These are phyloP conservation scores for Poeciliopsis paucimaculata DNA, from an alignment of 2,797 vertebrate species.

Conservation along the genomic window DNA sequence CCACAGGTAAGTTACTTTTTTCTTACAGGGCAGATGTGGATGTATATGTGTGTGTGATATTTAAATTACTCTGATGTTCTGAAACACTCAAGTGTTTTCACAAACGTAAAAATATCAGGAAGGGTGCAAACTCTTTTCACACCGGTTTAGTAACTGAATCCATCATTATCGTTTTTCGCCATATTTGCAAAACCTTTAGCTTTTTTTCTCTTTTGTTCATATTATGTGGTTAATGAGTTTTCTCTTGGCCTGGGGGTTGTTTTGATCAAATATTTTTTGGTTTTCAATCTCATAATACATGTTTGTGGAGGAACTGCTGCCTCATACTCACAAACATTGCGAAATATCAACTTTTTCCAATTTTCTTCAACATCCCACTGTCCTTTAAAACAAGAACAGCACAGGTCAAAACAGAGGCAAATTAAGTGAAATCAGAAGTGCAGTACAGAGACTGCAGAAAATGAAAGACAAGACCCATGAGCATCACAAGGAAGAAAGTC, in stretches of 20 bases:
- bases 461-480: neutral
- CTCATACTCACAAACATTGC: neutral
- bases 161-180: neutral
- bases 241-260: neutral
- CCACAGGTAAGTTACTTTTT: neutral
- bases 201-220: neutral
- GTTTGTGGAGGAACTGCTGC: neutral
- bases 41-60: neutral
- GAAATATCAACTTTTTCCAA: neutral
- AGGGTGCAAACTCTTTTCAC: neutral
- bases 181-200: neutral
- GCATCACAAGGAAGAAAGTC: neutral
- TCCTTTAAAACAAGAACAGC: neutral
- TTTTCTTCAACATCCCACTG: neutral
- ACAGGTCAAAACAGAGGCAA: neutral
- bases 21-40: too few species aligned
- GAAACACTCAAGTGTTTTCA: neutral
- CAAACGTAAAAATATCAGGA: neutral
- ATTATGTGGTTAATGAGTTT: neutral
- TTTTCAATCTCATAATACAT: neutral
- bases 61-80: neutral
- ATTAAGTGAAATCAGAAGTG: neutral
- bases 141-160: neutral
- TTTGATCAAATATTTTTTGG: neutral
- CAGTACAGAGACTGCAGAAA: neutral